Percentiles rank a stretch among this genome's conserved stretches.
These are phyloP conservation scores for Rhopalosiphum padi DNA, from an alignment of 1,140 invertebrate genomes.

Conservation along the genomic window DNA sequence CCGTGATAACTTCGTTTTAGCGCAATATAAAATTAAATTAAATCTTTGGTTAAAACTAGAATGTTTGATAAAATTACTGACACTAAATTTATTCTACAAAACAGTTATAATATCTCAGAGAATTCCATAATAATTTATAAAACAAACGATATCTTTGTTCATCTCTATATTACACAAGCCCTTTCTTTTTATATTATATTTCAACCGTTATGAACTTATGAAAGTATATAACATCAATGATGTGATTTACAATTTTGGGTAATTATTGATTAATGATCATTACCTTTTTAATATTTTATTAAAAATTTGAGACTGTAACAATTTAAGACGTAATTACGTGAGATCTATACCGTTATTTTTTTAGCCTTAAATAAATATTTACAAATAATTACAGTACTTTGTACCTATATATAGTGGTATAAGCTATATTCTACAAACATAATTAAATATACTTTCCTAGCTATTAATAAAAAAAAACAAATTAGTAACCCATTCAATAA, in stretches of 20 bases:
- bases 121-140: background rate
- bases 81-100: background rate
- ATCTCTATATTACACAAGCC: background rate
- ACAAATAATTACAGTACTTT: background rate
- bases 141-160: background rate
- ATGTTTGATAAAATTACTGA: background rate
- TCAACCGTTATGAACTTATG: background rate
- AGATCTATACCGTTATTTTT: background rate
- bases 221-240: background rate
- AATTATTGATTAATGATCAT: background rate
- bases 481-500: conserved; percentile 9
- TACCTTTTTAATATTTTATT: background rate
- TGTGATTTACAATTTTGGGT: background rate
- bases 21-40: background rate
- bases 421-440: background rate
- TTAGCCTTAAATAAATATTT: background rate
- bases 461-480: background rate
- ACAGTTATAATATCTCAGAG: background rate
- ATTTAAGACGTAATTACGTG: background rate
- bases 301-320: background rate
- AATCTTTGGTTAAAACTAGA: background rate
- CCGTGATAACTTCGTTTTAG: background rate
- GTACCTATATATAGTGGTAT: background rate
- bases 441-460: background rate
- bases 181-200: background rate